phyloP scores from a whole-genome alignment of 2,113 vertebrate species.

The Todiramphus saurophagus region DNA sequence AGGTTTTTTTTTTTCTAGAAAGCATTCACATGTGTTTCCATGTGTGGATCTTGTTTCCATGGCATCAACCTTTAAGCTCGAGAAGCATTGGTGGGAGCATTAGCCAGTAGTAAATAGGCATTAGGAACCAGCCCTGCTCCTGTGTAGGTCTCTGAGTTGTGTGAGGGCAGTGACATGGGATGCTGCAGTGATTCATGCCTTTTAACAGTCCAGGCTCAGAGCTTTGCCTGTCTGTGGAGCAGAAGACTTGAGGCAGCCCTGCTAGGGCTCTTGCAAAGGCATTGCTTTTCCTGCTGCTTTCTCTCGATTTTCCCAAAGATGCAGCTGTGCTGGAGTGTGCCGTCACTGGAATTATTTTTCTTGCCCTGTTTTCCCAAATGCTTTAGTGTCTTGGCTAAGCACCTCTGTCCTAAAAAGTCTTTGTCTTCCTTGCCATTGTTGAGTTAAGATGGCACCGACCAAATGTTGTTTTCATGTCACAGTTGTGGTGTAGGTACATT shows the following conservation, averaged over 20 bases:
- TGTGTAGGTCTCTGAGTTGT: not conserved
- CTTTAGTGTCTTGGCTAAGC: not conserved
- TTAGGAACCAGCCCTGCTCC: not conserved
- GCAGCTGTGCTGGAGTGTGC: not conserved
- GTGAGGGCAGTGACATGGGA: not conserved
- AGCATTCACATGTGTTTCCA: not conserved
- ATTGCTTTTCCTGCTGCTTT: not conserved
- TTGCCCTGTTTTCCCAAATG: not conserved
- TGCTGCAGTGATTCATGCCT: not conserved
- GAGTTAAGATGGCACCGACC: not conserved
- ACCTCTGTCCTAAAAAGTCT: not conserved
- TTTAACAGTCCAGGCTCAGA: not conserved
- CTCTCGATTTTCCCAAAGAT: not conserved
- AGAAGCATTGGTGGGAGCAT: not conserved
- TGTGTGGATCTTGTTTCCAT: constrained; percentile 60
- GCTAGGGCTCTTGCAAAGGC: not conserved
- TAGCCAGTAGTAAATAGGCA: constrained; percentile 26
- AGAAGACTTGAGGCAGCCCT: not conserved
- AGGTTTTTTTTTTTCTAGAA: not conserved
- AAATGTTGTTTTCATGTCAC: not conserved
- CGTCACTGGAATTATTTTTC: not conserved
- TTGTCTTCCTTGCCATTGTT: not conserved
- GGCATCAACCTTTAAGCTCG: not conserved
- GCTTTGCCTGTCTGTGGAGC: not conserved
- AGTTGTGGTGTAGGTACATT: fast-evolving